phyloP scores from a whole-genome alignment of 2,113 vertebrate genomes.

The Glareola pratincola region DNA sequence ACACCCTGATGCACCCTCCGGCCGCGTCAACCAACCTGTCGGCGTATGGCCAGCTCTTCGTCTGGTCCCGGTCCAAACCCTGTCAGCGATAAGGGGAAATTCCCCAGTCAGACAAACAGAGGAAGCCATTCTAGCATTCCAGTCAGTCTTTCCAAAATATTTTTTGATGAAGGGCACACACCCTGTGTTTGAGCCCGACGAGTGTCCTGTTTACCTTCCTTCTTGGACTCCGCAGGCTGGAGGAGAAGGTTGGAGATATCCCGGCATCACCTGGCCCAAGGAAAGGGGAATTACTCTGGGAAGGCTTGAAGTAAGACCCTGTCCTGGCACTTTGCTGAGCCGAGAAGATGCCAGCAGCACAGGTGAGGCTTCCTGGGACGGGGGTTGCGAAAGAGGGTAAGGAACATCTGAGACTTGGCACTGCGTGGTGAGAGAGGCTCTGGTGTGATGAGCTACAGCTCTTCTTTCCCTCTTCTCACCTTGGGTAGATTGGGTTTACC shows the following conservation, averaged over 20 bases:
- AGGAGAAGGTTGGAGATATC: background rate
- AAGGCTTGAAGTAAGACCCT: background rate
- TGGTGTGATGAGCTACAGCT: background rate
- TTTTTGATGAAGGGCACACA: background rate
- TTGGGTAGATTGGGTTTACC: accelerated
- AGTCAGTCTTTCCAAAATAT: background rate
- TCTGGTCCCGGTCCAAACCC: background rate
- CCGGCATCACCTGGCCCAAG: background rate
- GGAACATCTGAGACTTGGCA: background rate
- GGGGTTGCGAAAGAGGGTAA: background rate
- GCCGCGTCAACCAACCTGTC: background rate
- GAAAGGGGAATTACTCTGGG: background rate
- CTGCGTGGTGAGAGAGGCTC: background rate
- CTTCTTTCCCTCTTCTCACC: background rate
- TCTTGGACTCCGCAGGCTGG: background rate
- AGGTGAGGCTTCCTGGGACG: background rate
- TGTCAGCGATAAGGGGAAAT: background rate
- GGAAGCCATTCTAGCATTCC: background rate
- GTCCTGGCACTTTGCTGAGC: background rate
- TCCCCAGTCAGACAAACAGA: background rate
- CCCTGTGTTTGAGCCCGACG: background rate
- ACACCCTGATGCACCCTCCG: background rate
- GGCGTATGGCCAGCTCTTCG: accelerated
- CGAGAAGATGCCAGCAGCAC: background rate
- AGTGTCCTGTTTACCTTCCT: slow-evolving; percentile 15